A percentile compares a stretch with the other conserved stretches of the same genome.
Evolutionary conservation across 2,888 invertebrate species (phyloP).

Genomic region (Pediacus dermestoides): DNA sequence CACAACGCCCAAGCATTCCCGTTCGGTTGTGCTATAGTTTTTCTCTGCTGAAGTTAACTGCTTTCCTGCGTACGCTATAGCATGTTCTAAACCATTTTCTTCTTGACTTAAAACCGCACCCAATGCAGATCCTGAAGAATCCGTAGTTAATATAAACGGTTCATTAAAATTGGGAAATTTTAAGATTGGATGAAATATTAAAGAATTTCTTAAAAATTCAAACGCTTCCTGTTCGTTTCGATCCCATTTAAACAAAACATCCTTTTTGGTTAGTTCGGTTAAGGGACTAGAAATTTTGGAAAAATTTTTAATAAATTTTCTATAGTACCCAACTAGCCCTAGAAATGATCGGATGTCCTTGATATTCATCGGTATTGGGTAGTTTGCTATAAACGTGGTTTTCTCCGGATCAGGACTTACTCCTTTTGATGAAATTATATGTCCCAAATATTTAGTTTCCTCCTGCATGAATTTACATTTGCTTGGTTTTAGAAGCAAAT

Average conservation of each 20-base stretch:
- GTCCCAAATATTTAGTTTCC: slow-evolving; percentile 18
- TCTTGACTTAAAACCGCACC: slow-evolving; percentile 28
- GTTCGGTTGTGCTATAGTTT: slow-evolving; percentile 21
- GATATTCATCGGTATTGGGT: slow-evolving; percentile 13
- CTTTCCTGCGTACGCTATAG: slow-evolving; percentile 21
- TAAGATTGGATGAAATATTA: slow-evolving; percentile 21
- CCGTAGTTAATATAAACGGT: no score
- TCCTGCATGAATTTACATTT: slow-evolving; percentile 26
- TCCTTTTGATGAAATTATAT: slow-evolving; percentile 17
- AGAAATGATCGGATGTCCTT: slow-evolving; percentile 23
- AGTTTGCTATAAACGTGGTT: no score
- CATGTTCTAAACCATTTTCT: slow-evolving; percentile 18
- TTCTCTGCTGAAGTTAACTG: slow-evolving; percentile 19
- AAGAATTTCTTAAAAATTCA: slow-evolving; percentile 11
- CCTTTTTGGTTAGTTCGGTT: slow-evolving; percentile 16
- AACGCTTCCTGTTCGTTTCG: slow-evolving; percentile 14
- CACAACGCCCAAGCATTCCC: slow-evolving; percentile 21
- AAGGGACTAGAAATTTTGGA: no score
- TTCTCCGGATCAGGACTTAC: slow-evolving; percentile 19
- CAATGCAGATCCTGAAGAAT: no score
- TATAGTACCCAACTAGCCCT: slow-evolving; percentile 24
- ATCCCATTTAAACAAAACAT: slow-evolving; percentile 13
- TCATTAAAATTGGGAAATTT: slow-evolving; percentile 26
- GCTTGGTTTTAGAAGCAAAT: no score
- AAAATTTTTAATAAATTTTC: no score